These are phyloP conservation scores for Vespertilio murinus DNA, from an alignment of 2,797 vertebrate species.

Conservation along the genomic window DNA sequence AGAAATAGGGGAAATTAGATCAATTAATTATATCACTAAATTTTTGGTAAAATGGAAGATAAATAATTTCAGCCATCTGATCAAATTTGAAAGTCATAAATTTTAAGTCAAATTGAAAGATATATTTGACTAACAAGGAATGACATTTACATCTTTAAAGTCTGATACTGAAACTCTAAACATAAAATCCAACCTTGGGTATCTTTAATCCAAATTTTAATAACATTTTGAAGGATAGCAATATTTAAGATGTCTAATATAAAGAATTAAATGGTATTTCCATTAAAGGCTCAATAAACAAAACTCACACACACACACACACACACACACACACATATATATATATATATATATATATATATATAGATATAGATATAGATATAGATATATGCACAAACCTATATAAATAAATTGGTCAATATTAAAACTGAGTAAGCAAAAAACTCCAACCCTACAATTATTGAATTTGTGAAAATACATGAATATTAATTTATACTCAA, in stretches of 20 bases:
- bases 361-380: no score
- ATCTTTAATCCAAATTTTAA: constrained; percentile 60
- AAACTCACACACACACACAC: background rate
- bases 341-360: no score
- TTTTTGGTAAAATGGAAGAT: constrained; percentile 50
- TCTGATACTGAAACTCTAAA: constrained; percentile 33
- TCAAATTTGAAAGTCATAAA: constrained; percentile 70
- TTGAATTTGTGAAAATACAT: background rate
- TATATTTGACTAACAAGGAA: constrained; percentile 62
- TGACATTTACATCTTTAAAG: constrained; percentile 66
- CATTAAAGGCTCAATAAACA: background rate
- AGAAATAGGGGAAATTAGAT: constrained; percentile 62
- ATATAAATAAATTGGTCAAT: background rate
- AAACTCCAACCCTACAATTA: background rate
- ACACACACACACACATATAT: background rate
- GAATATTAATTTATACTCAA: background rate
- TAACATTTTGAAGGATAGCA: constrained; percentile 12
- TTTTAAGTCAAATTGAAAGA: constrained; percentile 69
- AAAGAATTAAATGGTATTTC: background rate
- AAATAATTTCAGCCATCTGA: constrained; percentile 71
- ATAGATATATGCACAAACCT: no score
- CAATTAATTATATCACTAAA: constrained; percentile 63
- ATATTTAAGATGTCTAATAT: constrained; percentile 22
- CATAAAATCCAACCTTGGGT: constrained; percentile 26
- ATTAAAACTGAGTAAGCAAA: background rate